phyloP scores from a whole-genome alignment of 2,797 vertebrate species.

The Hypotaenidia philippensis region DNA sequence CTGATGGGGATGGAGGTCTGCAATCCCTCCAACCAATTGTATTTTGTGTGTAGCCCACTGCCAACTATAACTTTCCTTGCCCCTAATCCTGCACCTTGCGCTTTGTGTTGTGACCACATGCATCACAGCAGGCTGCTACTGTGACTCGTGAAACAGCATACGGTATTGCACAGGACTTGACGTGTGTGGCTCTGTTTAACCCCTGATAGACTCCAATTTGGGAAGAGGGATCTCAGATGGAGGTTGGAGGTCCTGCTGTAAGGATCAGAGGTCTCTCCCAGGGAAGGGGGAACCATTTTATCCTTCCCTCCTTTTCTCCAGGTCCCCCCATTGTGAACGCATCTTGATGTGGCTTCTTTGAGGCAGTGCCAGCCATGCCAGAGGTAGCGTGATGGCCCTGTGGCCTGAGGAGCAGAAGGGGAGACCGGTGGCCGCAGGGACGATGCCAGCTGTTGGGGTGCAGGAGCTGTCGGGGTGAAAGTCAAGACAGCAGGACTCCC shows the following conservation, averaged over 20 bases:
- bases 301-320: not conserved
- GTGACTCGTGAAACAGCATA: not conserved
- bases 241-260: not conserved
- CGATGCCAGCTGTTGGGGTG: rapidly evolving
- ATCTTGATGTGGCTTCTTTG: rapidly evolving
- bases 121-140: not conserved
- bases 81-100: not conserved
- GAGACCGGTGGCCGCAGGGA: not conserved
- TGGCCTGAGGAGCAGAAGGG: not conserved
- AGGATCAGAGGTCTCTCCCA: not conserved
- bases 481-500: not conserved
- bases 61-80: not conserved
- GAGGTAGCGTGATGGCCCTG: rapidly evolving
- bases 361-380: not conserved
- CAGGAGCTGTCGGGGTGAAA: not conserved
- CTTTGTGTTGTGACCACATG: not conserved
- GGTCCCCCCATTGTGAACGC: not conserved
- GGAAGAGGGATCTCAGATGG: not conserved
- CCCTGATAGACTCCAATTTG: not conserved
- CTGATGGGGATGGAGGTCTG: not conserved
- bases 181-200: not conserved
- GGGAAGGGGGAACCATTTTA: rapidly evolving
- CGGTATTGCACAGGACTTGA: not conserved
- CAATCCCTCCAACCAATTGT: not conserved
- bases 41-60: not conserved